phyloP scores from a whole-genome alignment of 2,113 vertebrate species.

The Grus americana region DNA sequence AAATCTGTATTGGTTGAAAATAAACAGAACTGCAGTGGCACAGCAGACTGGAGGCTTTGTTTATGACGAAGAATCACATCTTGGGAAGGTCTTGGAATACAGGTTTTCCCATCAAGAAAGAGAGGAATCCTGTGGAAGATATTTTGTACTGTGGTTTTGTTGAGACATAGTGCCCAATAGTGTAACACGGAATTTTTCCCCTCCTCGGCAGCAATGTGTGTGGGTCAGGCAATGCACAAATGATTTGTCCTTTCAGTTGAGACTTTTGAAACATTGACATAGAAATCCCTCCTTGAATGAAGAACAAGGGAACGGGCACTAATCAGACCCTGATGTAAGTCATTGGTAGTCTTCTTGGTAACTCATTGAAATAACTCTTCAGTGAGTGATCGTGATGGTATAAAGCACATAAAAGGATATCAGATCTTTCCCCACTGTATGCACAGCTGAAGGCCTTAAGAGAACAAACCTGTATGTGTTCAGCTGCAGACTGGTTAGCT shows the following conservation, averaged over 20 bases:
- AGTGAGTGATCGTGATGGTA: not conserved
- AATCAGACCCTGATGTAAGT: not conserved
- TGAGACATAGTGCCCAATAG: not conserved
- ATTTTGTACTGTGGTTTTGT: not conserved
- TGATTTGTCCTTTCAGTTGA: not conserved
- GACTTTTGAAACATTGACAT: not conserved
- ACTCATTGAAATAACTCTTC: not conserved
- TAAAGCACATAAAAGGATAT: not conserved
- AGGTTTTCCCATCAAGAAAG: not conserved
- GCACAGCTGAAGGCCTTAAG: not conserved
- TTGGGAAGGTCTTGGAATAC: not conserved
- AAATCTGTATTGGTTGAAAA: not conserved
- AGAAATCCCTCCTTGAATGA: not conserved
- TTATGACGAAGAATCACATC: not conserved
- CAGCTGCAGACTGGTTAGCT: not conserved
- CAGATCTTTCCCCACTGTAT: not conserved
- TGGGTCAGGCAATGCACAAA: not conserved
- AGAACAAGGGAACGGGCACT: not conserved
- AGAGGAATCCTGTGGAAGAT: not conserved
- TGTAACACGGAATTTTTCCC: not conserved
- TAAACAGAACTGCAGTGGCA: not conserved
- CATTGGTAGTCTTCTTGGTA: not conserved
- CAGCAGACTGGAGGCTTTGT: not conserved
- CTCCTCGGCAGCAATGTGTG: rapidly evolving
- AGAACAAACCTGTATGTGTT: not conserved